Conservation (phyloP, 2,113 vertebrate genomes). For the Pogonocichla stellata region DNA sequence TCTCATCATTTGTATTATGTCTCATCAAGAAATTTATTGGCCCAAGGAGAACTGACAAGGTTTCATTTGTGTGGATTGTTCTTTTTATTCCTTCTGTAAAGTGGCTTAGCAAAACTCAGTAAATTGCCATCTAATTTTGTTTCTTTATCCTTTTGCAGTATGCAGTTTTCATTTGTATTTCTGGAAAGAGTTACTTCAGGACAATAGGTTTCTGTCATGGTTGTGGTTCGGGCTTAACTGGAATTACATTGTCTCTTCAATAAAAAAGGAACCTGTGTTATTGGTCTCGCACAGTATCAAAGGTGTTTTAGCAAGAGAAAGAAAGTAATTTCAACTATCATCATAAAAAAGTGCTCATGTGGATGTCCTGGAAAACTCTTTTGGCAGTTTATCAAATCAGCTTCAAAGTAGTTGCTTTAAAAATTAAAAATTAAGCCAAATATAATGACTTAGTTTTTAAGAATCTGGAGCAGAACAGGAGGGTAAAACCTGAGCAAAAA, state of each 20-base stretch:
- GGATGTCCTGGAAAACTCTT: background rate
- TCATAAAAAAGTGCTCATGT: background rate
- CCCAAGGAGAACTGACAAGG: background rate
- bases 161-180: background rate
- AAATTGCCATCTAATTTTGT: background rate
- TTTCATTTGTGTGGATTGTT: conserved; percentile 13
- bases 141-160: conserved; percentile 3
- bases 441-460: background rate
- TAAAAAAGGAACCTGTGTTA: background rate
- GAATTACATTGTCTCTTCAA: background rate
- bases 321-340: background rate
- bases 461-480: background rate
- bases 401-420: background rate
- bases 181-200: background rate
- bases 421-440: background rate
- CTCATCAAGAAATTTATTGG: background rate
- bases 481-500: background rate
- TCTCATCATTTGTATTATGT: background rate
- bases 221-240: background rate
- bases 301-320: background rate
- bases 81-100: background rate
- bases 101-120: background rate
- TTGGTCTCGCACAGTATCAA: background rate
- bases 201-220: background rate
- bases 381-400: background rate